These are phyloP conservation scores for Nebria brevicollis DNA, from an alignment of 2,888 invertebrate genomes.

Conservation along the genomic window DNA sequence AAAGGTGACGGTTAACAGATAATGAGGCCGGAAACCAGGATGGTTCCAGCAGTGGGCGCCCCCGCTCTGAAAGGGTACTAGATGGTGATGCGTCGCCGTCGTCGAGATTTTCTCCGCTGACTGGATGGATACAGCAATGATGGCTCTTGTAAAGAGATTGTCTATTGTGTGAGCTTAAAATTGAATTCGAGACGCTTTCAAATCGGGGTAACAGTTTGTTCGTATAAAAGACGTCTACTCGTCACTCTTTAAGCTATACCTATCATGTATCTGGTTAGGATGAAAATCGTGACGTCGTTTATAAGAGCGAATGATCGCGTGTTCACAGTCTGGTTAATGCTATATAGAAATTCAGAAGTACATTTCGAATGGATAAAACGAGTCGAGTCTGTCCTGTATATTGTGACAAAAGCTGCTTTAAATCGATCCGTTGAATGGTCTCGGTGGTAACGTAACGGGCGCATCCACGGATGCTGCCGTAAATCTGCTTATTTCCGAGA, in stretches of 20 bases:
- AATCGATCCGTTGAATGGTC: constrained; percentile 44
- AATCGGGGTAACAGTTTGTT: constrained; percentile 47
- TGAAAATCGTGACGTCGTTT: constrained; percentile 30
- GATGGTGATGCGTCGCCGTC: neutral
- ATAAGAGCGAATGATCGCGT: constrained; percentile 26
- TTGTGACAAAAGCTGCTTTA: constrained; percentile 47
- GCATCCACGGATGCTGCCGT: constrained; percentile 39
- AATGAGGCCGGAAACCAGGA: neutral
- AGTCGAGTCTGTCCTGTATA: constrained; percentile 40
- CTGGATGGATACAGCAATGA: constrained; percentile 22
- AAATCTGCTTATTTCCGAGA: constrained; percentile 40
- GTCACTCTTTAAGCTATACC: constrained; percentile 4
- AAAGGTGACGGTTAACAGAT: neutral
- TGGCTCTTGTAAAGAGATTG: constrained; percentile 52
- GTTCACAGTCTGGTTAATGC: constrained; percentile 47
- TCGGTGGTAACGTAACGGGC: constrained; percentile 23
- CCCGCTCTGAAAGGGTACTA: constrained; percentile 2
- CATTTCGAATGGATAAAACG: constrained; percentile 45
- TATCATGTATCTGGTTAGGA: constrained; percentile 17
- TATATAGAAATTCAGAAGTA: constrained; percentile 47
- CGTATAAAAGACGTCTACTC: constrained; percentile 39
- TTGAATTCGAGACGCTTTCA: constrained; percentile 55
- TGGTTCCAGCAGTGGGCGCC: neutral
- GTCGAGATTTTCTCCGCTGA: constrained; percentile 15
- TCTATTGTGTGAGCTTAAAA: constrained; percentile 56